Evolutionary conservation across 2,797 vertebrate genomes (phyloP).

Genomic region (Gallinago solitaria): DNA sequence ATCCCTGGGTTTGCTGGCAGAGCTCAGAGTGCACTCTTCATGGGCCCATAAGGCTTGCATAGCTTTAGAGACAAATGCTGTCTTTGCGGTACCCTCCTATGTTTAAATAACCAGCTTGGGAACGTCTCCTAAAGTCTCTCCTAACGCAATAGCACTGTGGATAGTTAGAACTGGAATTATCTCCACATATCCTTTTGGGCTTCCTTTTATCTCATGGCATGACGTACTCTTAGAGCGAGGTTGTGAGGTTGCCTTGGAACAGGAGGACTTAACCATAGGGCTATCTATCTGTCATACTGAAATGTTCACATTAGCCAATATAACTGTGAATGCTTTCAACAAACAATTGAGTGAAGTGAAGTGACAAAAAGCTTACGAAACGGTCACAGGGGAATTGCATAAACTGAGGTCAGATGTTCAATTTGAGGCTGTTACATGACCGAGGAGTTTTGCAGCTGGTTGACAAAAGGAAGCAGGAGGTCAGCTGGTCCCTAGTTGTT

Average conservation of each 20-base stretch:
- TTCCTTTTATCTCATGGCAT: background rate
- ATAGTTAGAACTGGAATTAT: background rate
- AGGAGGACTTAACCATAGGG: background rate
- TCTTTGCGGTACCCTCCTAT: background rate
- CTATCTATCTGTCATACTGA: background rate
- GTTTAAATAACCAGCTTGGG: background rate
- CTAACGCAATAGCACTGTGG: background rate
- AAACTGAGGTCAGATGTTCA: slow-evolving; percentile 52
- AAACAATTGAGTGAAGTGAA: slow-evolving; percentile 19
- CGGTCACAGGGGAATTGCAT: slow-evolving; percentile 22
- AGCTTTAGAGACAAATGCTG: background rate
- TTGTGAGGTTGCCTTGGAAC: slow-evolving; percentile 40
- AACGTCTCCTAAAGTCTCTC: background rate
- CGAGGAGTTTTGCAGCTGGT: background rate
- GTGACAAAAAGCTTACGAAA: slow-evolving; percentile 59
- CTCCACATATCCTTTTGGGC: fast-evolving
- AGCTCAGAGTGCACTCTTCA: background rate
- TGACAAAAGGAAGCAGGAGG: background rate
- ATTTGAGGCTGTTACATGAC: slow-evolving; percentile 1
- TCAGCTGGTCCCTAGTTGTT: slow-evolving; percentile 42
- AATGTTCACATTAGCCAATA: background rate
- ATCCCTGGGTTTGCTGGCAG: background rate
- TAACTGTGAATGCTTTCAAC: background rate
- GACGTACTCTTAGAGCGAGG: background rate
- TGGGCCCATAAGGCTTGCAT: background rate